Conservation (phyloP, 2,113 vertebrate genomes). For the Phoxinus phoxinus region DNA sequence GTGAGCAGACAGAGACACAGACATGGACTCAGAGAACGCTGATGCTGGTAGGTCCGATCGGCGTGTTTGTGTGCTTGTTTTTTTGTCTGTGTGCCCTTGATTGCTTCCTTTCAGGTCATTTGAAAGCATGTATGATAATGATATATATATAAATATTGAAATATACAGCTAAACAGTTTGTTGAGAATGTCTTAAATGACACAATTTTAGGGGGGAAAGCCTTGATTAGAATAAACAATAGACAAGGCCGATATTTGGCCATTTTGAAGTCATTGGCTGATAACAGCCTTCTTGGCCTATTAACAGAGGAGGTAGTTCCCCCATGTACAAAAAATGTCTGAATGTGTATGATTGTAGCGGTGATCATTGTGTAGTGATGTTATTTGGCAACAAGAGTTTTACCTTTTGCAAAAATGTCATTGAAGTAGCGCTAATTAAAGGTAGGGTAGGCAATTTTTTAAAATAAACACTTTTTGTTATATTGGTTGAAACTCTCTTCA, state of each 20-base stretch:
- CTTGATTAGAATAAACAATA: not conserved
- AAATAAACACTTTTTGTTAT: no score
- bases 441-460: no score
- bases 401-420: no score
- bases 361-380: not conserved
- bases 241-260: not conserved
- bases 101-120: not conserved
- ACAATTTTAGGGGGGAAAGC: not conserved
- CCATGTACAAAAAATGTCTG: not conserved
- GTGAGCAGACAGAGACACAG: conserved; percentile 20
- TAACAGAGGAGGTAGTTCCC: not conserved
- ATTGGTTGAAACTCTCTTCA: no score
- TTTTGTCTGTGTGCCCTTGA: not conserved
- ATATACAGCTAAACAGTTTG: not conserved
- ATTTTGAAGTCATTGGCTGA: not conserved
- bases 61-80: not conserved
- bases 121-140: not conserved
- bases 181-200: not conserved
- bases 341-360: not conserved
- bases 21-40: conserved; percentile 39
- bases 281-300: not conserved
- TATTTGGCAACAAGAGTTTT: no score
- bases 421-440: no score
- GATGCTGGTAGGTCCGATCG: conserved; percentile 30
- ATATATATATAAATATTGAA: not conserved